A percentile compares a stretch with the other conserved stretches of the same genome.
Conservation (phyloP, 2,797 vertebrate species). For the Platalea minor region DNA sequence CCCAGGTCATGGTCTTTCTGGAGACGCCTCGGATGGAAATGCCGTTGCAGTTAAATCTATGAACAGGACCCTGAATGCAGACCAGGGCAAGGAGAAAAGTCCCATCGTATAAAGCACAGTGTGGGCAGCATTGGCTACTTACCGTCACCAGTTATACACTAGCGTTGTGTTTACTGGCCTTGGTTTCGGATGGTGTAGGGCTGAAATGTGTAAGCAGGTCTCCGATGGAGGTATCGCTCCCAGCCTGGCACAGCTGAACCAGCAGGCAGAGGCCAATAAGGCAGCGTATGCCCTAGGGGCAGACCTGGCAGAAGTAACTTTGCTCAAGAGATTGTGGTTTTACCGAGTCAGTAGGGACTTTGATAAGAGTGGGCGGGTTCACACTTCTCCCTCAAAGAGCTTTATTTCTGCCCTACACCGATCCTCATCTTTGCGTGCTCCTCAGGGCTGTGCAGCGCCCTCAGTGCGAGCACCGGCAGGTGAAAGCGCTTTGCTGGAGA, state of each 20-base stretch:
- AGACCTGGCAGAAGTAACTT: background rate
- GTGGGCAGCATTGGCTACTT: accelerated
- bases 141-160: accelerated
- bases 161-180: background rate
- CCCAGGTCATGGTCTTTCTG: background rate
- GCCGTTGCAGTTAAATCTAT: background rate
- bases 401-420: accelerated
- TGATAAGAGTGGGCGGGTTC: background rate
- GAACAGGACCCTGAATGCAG: background rate
- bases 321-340: background rate
- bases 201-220: background rate
- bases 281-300: accelerated
- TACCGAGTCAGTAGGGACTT: background rate
- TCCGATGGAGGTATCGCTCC: background rate
- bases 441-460: accelerated
- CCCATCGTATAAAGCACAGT: background rate
- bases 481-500: background rate
- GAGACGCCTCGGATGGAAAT: background rate
- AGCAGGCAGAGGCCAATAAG: background rate
- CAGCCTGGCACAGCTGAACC: background rate
- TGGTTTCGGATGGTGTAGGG: background rate
- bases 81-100: accelerated
- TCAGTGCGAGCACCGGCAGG: background rate
- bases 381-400: background rate
- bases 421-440: background rate